Conservation (phyloP, 2,888 invertebrate genomes). For the Synergus gifuensis region DNA sequence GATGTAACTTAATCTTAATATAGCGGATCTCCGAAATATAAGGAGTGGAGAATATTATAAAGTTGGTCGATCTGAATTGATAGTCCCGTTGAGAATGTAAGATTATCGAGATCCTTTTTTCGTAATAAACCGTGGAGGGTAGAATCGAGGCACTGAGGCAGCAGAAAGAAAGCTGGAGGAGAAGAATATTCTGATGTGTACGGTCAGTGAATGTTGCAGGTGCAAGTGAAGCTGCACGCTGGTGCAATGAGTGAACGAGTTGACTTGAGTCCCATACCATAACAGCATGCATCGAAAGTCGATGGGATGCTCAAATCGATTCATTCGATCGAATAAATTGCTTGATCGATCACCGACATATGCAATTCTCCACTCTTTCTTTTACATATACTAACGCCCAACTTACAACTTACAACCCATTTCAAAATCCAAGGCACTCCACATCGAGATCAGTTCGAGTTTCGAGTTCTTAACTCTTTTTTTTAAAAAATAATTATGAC, state of each 20-base stretch:
- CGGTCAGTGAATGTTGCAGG: slow-evolving; percentile 37
- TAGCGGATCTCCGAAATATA: background rate
- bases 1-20: too few relatives aligned
- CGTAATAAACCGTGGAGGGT: slow-evolving; percentile 16
- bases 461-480: background rate
- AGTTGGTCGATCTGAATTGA: slow-evolving; percentile 31
- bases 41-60: slow-evolving; percentile 18
- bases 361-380: slow-evolving; percentile 21
- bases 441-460: slow-evolving; percentile 9
- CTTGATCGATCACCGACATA: slow-evolving; percentile 37
- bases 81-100: slow-evolving; percentile 29
- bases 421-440: background rate
- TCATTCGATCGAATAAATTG: slow-evolving; percentile 40
- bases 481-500: slow-evolving; percentile 17
- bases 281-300: background rate
- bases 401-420: slow-evolving; percentile 6
- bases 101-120: slow-evolving; percentile 20
- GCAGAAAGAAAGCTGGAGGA: slow-evolving; percentile 25
- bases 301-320: slow-evolving; percentile 33
- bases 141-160: slow-evolving; percentile 2
- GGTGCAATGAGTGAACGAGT: slow-evolving; percentile 21
- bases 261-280: slow-evolving; percentile 2
- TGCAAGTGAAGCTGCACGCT: slow-evolving; percentile 39
- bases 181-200: slow-evolving; percentile 31
- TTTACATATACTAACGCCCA: background rate